Percentiles rank a stretch among this genome's conserved stretches.
phyloP scores from a whole-genome alignment of 2,797 vertebrate genomes.

The Eurystomus glaucurus region DNA sequence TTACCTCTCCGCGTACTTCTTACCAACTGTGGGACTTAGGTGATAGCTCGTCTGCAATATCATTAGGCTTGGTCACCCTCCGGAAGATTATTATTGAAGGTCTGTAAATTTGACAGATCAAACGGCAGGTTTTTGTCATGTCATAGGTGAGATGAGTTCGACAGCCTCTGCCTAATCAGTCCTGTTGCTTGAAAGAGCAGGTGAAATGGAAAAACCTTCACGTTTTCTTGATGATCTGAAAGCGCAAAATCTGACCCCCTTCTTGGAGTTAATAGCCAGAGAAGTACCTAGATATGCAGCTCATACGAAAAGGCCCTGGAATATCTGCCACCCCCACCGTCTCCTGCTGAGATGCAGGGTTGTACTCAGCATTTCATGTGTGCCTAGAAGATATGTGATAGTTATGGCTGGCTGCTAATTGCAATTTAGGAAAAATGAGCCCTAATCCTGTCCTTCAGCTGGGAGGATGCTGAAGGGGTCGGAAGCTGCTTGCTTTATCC shows the following conservation, averaged over 20 bases:
- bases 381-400: constrained; percentile 54
- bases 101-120: neutral
- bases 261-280: constrained; percentile 28
- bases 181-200: neutral
- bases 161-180: neutral
- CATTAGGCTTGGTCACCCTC: constrained; percentile 25
- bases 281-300: constrained; percentile 11
- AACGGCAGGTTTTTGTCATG: neutral
- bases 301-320: neutral
- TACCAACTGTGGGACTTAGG: constrained; percentile 16
- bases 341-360: neutral
- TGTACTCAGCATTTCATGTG: constrained; percentile 40
- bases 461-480: neutral
- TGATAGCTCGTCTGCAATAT: constrained; percentile 23
- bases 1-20: constrained; percentile 41
- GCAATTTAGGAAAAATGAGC: constrained; percentile 56
- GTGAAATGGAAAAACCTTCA: neutral
- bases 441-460: constrained; percentile 54
- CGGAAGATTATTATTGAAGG: constrained; percentile 24
- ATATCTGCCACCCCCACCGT: neutral
- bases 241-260: neutral
- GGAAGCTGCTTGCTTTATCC: constrained; percentile 9
- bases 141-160: neutral
- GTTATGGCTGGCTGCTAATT: constrained; percentile 59
- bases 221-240: neutral